A percentile compares a stretch with the other conserved stretches of the same genome.
phyloP scores from a whole-genome alignment of 2,113 vertebrate genomes.

The Morone saxatilis region DNA sequence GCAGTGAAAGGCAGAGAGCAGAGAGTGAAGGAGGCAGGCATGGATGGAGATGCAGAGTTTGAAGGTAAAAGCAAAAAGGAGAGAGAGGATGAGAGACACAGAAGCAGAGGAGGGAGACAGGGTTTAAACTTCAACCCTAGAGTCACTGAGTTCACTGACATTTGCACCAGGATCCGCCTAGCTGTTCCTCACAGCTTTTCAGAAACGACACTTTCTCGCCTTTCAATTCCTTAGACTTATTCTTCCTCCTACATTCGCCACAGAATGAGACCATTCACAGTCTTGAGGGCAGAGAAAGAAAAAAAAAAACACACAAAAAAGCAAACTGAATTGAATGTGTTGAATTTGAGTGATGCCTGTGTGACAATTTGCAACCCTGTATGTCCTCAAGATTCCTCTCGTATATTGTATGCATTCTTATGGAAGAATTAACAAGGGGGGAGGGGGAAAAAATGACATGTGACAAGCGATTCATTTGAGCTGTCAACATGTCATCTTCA shows the following conservation, averaged over 20 bases:
- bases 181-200: constrained; percentile 69
- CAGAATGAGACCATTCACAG: constrained; percentile 67
- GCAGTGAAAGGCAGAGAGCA: constrained; percentile 43
- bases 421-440: constrained; percentile 72
- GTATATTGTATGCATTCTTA: constrained; percentile 71
- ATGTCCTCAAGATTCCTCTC: constrained; percentile 50
- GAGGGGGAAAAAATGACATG: constrained; percentile 66
- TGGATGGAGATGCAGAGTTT: constrained; percentile 51
- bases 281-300: constrained; percentile 34
- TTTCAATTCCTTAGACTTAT: constrained; percentile 62
- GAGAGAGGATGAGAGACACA: constrained; percentile 34
- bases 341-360: constrained; percentile 42
- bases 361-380: constrained; percentile 62
- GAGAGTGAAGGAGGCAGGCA: constrained; percentile 46
- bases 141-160: constrained; percentile 83
- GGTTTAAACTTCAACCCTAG: constrained; percentile 74
- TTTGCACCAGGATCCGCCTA: constrained; percentile 76
- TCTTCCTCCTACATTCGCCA: constrained; percentile 61
- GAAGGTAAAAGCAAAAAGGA: constrained; percentile 33
- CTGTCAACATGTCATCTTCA: constrained; percentile 82
- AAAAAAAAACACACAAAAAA: constrained; percentile 35
- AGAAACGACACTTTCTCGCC: constrained; percentile 57
- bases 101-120: constrained; percentile 51
- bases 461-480: constrained; percentile 81
- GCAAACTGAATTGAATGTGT: constrained; percentile 49